Evolutionary conservation across 2,113 vertebrate genomes (phyloP).

Genomic region (Varanus komodoensis): DNA sequence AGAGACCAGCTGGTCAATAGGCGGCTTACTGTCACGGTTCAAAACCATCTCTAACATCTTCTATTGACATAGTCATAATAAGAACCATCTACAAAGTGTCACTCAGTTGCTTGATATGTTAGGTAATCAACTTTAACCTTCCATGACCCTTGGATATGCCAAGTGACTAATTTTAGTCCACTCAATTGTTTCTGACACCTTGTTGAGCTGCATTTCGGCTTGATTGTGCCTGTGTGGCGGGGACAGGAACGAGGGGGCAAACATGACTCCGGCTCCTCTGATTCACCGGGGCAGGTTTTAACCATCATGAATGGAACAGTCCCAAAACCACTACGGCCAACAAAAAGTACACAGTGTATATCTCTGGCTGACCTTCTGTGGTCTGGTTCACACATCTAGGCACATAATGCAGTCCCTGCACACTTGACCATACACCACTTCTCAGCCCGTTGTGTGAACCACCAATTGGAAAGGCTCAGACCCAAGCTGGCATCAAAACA

Average conservation of each 20-base stretch:
- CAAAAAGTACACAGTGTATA: not conserved
- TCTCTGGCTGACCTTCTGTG: not conserved
- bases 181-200: not conserved
- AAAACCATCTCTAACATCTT: slow-evolving; percentile 5
- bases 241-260: not conserved
- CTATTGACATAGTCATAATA: slow-evolving; percentile 22
- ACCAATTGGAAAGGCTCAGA: not conserved
- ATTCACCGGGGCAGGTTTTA: not conserved
- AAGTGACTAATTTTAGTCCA: not conserved
- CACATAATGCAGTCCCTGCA: not conserved
- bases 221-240: not conserved
- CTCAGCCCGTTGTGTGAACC: not conserved
- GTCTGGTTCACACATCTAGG: not conserved
- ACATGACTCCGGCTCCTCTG: not conserved
- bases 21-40: not conserved
- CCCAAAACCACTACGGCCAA: not conserved
- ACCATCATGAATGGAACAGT: not conserved
- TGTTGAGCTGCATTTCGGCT: not conserved
- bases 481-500: not conserved
- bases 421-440: not conserved
- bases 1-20: not conserved
- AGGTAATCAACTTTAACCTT: slow-evolving; percentile 5
- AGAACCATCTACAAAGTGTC: not conserved
- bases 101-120: not conserved
- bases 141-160: not conserved